phyloP scores from a whole-genome alignment of 2,797 vertebrate genomes.

The Pempheris klunzingeri region DNA sequence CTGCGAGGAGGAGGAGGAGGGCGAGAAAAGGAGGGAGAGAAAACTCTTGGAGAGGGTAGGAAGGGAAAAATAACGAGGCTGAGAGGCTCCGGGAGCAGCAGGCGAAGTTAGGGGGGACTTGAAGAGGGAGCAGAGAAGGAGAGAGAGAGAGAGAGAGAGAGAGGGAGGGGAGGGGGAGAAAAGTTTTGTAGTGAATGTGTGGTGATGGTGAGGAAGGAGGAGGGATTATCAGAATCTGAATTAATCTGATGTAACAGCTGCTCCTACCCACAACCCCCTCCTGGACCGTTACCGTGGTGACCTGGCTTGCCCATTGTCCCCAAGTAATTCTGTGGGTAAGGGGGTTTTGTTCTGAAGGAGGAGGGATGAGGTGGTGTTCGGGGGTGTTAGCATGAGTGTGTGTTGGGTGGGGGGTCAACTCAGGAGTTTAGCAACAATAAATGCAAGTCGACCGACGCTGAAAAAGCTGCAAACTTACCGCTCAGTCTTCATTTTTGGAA shows the following conservation, averaged over 20 bases:
- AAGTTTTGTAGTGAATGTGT: conserved; percentile 81
- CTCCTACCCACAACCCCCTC: conserved; percentile 91
- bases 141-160: neutral
- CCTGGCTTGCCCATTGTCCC: conserved; percentile 90
- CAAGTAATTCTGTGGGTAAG: conserved; percentile 88
- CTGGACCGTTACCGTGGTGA: conserved; percentile 92
- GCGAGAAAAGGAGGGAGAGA: conserved; percentile 52
- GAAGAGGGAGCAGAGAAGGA: conserved; percentile 18
- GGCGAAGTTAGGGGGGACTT: conserved; percentile 65
- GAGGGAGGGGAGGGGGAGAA: conserved; percentile 47
- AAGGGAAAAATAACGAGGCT: conserved; percentile 69
- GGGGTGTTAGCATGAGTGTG: conserved; percentile 76
- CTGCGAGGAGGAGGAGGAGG: conserved; percentile 42
- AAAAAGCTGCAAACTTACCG: conserved; percentile 34
- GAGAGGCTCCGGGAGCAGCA: conserved; percentile 72
- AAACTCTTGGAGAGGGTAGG: conserved; percentile 57
- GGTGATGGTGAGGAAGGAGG: conserved; percentile 81
- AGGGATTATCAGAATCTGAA: conserved; percentile 92
- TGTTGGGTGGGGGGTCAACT: conserved; percentile 69
- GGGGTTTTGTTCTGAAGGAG: conserved; percentile 85
- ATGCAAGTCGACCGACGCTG: conserved; percentile 43
- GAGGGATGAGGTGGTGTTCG: conserved; percentile 74
- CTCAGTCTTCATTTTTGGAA: neutral
- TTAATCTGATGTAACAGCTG: conserved; percentile 99
- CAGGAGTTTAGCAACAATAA: conserved; percentile 70